Conservation (phyloP, 2,797 vertebrate genomes). For the Delichon dasypus region DNA sequence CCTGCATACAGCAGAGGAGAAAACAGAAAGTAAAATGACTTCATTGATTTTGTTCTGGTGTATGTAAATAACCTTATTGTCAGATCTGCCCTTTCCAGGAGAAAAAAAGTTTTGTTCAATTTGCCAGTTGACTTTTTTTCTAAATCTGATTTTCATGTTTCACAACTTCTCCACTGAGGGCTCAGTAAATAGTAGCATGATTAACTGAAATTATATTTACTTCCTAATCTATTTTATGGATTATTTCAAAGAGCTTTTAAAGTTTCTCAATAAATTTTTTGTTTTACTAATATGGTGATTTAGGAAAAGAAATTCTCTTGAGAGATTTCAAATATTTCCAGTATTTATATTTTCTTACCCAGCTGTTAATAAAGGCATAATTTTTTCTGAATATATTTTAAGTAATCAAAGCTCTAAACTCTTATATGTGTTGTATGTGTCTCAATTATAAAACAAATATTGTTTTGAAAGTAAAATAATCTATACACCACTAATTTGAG, state of each 20-base stretch:
- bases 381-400: neutral
- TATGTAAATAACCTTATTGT: conserved; percentile 70
- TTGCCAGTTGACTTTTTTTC: conserved; percentile 32
- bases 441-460: conserved; percentile 21
- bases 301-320: neutral
- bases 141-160: conserved; percentile 31
- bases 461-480: conserved; percentile 48
- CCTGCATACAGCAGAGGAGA: conserved; percentile 33
- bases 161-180: neutral
- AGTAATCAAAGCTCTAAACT: neutral
- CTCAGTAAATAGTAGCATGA: neutral
- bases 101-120: conserved; percentile 53
- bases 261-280: neutral
- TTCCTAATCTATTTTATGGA: neutral
- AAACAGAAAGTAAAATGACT: conserved; percentile 70
- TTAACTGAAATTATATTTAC: conserved; percentile 24
- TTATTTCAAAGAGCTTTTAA: conserved; percentile 53
- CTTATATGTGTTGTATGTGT: neutral
- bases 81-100: conserved; percentile 67
- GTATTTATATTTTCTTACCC: neutral
- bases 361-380: neutral
- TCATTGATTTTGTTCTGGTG: conserved; percentile 70
- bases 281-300: neutral
- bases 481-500: conserved; percentile 14
- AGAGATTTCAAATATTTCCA: neutral